Base-by-base conservation (phyloP, 2,888 invertebrate genomes). In the Lasioglossum lativentre region DNA sequence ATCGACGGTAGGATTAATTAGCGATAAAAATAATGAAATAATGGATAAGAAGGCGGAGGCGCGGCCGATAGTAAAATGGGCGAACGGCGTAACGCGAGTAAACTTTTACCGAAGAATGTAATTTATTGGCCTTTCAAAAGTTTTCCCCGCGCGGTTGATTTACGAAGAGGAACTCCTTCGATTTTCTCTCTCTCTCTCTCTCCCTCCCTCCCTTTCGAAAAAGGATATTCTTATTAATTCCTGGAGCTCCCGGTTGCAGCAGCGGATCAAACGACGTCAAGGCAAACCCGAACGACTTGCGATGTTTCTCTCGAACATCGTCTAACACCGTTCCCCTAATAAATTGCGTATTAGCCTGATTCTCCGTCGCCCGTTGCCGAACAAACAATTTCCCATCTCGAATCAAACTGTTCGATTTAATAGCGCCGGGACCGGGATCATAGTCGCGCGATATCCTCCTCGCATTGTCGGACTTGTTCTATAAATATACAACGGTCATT, bases 61-160 rank as follows among this genome's bases (percentile, higher is more conserved):
- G 63, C 27, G n/a, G 63, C 63, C 63, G 63, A 30, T 30, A 63
- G 63, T 27, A 10, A 66, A 66, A 66, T 66, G 19, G 34, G 66
- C 34, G 66, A 66, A 12, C 63, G 63, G 63, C 63, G 63, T 63
- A 63, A 66, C 66, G 66, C 19, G 66, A 23, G 34, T 66, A 66
- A 66, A 66, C 66, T 66, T 75, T 75, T 59, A 38, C 59, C 59
- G 40, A n/a, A 52, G 34, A 52, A 27, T n/a, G 68, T 82, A 78
- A 84, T 83, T 78, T 38, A 38, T 68, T 23, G 68, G 34, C 68
- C 38, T 23, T 68, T 68, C 68, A 34, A 38, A 68, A 38, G 23
- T 38, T 38, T 23, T 68, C 52, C 38, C 10, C 68, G n/a, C 47
- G 14, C n/a, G 8, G 45, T 52, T 68, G 38, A 68, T 38, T 68